Evolutionary conservation across 2,888 invertebrate species (phyloP).

Genomic region (Melolontha melolontha): DNA sequence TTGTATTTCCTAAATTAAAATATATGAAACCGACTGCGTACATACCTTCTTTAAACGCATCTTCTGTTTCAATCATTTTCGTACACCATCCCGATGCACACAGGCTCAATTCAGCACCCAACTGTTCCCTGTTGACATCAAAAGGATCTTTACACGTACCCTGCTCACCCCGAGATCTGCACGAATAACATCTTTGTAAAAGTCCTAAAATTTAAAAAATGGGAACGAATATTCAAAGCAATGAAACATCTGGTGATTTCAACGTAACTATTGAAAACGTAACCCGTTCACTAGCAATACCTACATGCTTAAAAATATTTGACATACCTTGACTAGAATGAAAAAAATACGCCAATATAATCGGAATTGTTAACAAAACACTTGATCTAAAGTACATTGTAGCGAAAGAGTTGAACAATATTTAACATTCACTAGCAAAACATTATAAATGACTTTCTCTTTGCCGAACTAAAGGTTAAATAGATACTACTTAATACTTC

Average conservation of each 20-base stretch:
- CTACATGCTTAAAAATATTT: not conserved
- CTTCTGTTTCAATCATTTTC: constrained; percentile 86
- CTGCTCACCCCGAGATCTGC: constrained; percentile 87
- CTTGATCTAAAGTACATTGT: constrained; percentile 42
- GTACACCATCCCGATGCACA: constrained; percentile 95
- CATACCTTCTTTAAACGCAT: constrained; percentile 80
- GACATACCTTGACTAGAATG: constrained; percentile 47
- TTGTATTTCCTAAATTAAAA: too few relatives aligned
- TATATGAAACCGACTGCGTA: constrained; percentile 33
- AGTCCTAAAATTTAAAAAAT: constrained; percentile 69
- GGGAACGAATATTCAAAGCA: too few relatives aligned
- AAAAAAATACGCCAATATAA: constrained; percentile 44
- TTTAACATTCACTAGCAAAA: constrained; percentile 24
- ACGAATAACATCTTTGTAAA: constrained; percentile 79
- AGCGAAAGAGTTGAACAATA: constrained; percentile 29
- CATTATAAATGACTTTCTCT: constrained; percentile 50
- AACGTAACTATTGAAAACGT: constrained; percentile 22
- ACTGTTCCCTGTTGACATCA: constrained; percentile 79
- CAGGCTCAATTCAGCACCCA: constrained; percentile 80
- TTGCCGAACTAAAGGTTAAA: constrained; percentile 37
- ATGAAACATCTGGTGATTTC: constrained; percentile 36
- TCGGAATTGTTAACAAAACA: constrained; percentile 40
- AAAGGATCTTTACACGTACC: constrained; percentile 93
- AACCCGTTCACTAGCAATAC: constrained; percentile 5
- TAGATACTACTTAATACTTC: constrained; percentile 19